A percentile compares a stretch with the other conserved stretches of the same genome.
These are phyloP conservation scores for Callocephalon fimbriatum DNA, from an alignment of 2,113 vertebrate genomes.

Conservation along the genomic window DNA sequence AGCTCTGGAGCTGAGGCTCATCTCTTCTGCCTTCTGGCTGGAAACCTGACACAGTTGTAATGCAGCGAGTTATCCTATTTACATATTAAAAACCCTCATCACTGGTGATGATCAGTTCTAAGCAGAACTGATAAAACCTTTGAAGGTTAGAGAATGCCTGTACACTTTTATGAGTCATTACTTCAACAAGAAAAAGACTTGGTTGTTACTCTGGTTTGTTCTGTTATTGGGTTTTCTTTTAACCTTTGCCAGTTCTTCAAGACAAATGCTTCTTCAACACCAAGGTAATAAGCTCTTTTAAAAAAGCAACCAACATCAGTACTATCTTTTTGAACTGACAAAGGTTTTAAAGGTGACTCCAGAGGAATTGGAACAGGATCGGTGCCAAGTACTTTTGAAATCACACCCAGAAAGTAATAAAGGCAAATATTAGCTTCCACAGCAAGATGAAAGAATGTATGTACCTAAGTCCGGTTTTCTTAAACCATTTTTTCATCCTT, in stretches of 20 bases:
- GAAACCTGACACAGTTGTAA: not conserved
- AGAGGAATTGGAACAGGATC: not conserved
- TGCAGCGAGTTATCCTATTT: not conserved
- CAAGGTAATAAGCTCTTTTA: not conserved
- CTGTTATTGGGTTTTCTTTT: not conserved
- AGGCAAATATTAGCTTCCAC: not conserved
- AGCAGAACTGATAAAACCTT: conserved; percentile 22
- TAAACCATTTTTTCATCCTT: not conserved
- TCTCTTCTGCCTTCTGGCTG: not conserved
- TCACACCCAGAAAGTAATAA: not conserved
- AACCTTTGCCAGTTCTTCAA: not conserved
- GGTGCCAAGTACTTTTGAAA: not conserved
- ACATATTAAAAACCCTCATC: not conserved
- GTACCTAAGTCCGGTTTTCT: not conserved
- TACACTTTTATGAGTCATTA: not conserved
- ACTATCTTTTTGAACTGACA: not conserved
- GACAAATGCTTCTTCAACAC: not conserved
- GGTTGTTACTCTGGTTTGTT: not conserved
- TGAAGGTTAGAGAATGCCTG: conserved; percentile 9
- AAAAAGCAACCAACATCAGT: not conserved
- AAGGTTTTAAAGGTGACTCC: not conserved
- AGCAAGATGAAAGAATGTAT: not conserved
- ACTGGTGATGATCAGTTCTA: not conserved
- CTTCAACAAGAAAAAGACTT: not conserved
- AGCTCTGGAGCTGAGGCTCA: not conserved